A percentile compares a stretch with the other conserved stretches of the same genome.
Evolutionary conservation across 2,113 vertebrate genomes (phyloP).

Genomic region (Callorhinus ursinus): DNA sequence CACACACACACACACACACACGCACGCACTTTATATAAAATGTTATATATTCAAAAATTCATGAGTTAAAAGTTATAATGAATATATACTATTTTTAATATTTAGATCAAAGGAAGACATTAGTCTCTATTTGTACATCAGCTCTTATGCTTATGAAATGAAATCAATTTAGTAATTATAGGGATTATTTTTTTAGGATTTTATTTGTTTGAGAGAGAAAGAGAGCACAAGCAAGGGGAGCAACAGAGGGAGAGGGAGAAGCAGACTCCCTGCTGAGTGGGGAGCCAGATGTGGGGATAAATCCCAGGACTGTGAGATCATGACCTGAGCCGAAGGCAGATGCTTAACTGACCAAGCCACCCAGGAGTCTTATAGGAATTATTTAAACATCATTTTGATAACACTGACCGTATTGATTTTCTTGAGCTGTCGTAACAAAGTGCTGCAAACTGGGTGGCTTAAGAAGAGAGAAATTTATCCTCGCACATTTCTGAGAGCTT

Average conservation of each 20-base stretch:
- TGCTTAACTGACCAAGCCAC: neutral
- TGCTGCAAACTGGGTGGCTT: neutral
- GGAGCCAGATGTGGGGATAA: neutral
- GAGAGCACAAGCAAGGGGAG: neutral
- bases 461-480: neutral
- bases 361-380: neutral
- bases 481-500: neutral
- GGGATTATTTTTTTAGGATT: neutral
- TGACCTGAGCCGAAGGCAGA: neutral
- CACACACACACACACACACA: neutral
- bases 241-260: neutral
- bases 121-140: neutral
- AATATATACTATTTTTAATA: neutral
- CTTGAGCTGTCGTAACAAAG: neutral
- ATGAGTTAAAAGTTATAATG: neutral
- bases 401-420: neutral
- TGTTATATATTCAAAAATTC: neutral
- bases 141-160: neutral
- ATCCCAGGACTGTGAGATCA: neutral
- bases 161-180: neutral
- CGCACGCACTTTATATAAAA: neutral
- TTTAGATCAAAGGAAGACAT: neutral
- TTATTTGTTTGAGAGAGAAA: neutral
- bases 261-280: neutral
- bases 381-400: neutral